Evolutionary conservation across 2,797 vertebrate species (phyloP).

Genomic region (Mormyrops attenuatus): DNA sequence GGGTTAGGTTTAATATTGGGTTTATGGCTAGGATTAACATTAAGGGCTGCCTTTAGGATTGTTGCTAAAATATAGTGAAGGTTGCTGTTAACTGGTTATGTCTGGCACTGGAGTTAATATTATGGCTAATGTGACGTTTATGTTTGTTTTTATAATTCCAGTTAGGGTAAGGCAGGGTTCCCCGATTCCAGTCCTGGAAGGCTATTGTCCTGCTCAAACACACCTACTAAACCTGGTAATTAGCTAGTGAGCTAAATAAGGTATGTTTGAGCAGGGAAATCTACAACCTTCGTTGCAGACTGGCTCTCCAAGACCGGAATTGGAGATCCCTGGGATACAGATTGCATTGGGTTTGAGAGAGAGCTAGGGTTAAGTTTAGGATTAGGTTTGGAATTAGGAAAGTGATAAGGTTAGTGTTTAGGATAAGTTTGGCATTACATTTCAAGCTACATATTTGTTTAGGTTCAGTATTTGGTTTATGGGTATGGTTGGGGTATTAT

Average conservation of each 20-base stretch:
- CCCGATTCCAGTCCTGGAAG: neutral
- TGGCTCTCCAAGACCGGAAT: neutral
- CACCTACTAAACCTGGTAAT: neutral
- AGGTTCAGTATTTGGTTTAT: neutral
- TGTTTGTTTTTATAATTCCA: neutral
- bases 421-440: neutral
- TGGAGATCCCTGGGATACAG: neutral
- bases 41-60: neutral
- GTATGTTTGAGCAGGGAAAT: neutral
- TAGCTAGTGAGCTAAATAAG: neutral
- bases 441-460: neutral
- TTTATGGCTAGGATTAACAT: neutral
- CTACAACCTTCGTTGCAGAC: neutral
- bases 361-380: neutral
- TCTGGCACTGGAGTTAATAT: neutral
- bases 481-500: neutral
- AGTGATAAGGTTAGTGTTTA: neutral
- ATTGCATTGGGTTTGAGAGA: neutral
- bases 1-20: neutral
- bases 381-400: neutral
- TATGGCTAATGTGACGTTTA: neutral
- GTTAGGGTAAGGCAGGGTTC: neutral
- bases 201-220: neutral
- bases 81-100: neutral
- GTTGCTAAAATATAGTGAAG: neutral